A percentile compares a stretch with the other conserved stretches of the same genome.
Conservation (phyloP, 2,888 invertebrate species). For the Spilarctia lutea region DNA sequence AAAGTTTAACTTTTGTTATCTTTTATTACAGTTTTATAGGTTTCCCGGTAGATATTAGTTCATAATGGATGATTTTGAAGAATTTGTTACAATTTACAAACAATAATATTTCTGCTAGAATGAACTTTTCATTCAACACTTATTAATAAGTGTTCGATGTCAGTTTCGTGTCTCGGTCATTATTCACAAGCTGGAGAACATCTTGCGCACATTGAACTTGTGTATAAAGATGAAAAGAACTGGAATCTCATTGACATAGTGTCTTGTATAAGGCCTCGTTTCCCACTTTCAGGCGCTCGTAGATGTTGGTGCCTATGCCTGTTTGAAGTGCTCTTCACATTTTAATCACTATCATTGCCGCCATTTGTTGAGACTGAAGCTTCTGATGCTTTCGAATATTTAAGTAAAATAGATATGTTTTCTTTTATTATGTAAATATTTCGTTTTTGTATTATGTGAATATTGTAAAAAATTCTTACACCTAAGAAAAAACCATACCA, state of each 20-base stretch:
- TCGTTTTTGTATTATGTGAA: slow-evolving; percentile 29
- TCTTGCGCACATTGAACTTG: slow-evolving; percentile 62
- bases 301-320: slow-evolving; percentile 55
- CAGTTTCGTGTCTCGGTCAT: slow-evolving; percentile 43
- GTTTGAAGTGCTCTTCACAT: slow-evolving; percentile 61
- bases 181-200: slow-evolving; percentile 54
- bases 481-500: slow-evolving; percentile 74
- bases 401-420: slow-evolving; percentile 17
- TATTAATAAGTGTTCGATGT: slow-evolving; percentile 32
- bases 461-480: slow-evolving; percentile 35
- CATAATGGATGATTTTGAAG: not conserved
- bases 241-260: slow-evolving; percentile 74
- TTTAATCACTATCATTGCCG: slow-evolving; percentile 51
- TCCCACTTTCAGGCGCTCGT: slow-evolving; percentile 69
- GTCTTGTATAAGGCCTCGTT: slow-evolving; percentile 80
- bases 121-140: not conserved
- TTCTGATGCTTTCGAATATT: slow-evolving; percentile 33
- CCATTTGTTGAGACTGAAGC: slow-evolving; percentile 49
- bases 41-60: not conserved
- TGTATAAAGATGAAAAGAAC: slow-evolving; percentile 73
- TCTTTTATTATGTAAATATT: too few species aligned
- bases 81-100: not conserved
- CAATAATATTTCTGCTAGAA: not conserved
- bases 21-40: not conserved
- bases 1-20: not conserved